Conservation (phyloP, 2,113 vertebrate genomes). For the Tylochromis polylepis region DNA sequence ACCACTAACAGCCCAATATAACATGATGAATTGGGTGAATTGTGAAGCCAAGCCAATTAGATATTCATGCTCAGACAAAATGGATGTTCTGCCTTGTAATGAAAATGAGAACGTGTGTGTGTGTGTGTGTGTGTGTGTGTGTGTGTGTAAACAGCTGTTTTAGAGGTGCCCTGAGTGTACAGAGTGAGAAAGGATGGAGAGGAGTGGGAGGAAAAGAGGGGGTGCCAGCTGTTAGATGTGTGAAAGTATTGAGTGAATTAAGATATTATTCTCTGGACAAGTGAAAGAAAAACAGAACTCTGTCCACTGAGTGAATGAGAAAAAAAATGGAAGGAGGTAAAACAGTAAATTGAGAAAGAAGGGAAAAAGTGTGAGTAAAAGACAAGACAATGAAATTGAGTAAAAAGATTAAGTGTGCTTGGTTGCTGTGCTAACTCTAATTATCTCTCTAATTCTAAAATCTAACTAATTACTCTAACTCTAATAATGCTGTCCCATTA, state of each 20-base stretch:
- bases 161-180: neutral
- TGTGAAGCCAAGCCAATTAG: conserved; percentile 60
- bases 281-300: neutral
- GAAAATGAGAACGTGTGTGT: neutral
- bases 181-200: neutral
- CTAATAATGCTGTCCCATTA: conserved; percentile 18
- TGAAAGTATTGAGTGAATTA: neutral
- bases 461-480: neutral
- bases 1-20: conserved; percentile 60
- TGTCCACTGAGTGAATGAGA: neutral
- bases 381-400: neutral
- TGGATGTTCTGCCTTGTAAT: conserved; percentile 36
- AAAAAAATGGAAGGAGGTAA: neutral
- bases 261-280: neutral
- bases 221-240: neutral
- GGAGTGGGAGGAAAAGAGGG: neutral
- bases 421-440: neutral
- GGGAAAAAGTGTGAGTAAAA: neutral
- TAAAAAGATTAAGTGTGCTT: neutral
- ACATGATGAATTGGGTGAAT: conserved; percentile 66
- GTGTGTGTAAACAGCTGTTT: conserved; percentile 6
- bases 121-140: neutral
- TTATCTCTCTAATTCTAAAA: neutral
- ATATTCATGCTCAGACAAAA: conserved; percentile 67
- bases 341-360: neutral